These are phyloP conservation scores for Bombus pyrosoma DNA, from an alignment of 1,140 invertebrate genomes.

Conservation along the genomic window DNA sequence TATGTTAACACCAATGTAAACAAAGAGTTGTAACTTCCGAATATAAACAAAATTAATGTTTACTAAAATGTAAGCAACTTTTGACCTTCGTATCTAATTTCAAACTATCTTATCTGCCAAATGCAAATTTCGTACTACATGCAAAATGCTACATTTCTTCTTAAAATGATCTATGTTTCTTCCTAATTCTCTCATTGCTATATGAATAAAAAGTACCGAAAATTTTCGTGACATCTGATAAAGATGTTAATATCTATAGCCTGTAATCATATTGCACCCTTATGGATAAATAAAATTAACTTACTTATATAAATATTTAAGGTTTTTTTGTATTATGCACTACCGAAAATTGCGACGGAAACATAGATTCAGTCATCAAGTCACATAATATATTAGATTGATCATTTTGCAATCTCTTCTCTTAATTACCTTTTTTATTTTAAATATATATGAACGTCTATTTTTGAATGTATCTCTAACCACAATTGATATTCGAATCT, in stretches of 20 bases:
- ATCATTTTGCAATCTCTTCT: no score
- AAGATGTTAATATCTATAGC: not conserved
- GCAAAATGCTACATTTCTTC: not conserved
- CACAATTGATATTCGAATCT: not conserved
- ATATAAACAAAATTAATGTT: not conserved
- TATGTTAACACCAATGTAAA: not conserved
- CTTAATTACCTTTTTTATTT: not conserved
- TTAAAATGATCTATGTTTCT: not conserved
- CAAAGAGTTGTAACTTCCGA: not conserved
- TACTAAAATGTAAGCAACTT: not conserved
- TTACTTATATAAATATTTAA: not conserved
- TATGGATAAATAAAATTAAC: not conserved
- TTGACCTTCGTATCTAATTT: not conserved
- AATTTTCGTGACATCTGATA: not conserved
- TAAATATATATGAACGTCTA: not conserved
- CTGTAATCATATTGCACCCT: not conserved
- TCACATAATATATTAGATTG: not conserved
- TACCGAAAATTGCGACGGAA: no score
- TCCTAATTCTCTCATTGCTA: not conserved
- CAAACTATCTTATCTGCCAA: constrained; percentile 18
- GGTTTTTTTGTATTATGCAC: not conserved
- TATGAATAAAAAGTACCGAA: not conserved
- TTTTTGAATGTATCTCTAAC: not conserved
- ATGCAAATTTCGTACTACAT: not conserved
- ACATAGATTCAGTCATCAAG: not conserved